These are phyloP conservation scores for Pelochelys cantorii DNA, from an alignment of 2,797 vertebrate genomes.

Conservation along the genomic window DNA sequence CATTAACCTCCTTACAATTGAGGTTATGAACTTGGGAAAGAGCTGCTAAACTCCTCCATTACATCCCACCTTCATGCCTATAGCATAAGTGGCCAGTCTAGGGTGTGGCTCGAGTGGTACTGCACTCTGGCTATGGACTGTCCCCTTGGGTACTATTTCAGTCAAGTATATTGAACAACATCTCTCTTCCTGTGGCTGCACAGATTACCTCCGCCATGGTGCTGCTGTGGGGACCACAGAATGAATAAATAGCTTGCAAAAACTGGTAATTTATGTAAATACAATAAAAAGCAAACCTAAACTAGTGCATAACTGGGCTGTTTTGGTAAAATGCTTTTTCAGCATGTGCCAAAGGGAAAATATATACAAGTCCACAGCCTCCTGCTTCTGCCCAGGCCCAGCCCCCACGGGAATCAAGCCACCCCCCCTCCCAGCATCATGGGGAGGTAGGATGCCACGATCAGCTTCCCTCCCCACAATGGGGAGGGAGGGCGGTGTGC, in stretches of 20 bases:
- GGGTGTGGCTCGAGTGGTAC: not conserved
- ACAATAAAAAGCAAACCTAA: not conserved
- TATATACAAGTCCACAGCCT: not conserved
- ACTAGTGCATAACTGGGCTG: not conserved
- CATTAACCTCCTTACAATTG: not conserved
- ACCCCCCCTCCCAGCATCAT: too few species aligned
- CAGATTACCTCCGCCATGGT: not conserved
- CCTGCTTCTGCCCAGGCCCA: too few species aligned
- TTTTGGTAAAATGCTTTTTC: not conserved
- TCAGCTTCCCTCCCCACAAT: too few species aligned
- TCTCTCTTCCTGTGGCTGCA: not conserved
- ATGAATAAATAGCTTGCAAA: not conserved
- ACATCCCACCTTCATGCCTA: not conserved
- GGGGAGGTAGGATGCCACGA: too few species aligned
- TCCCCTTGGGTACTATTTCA: not conserved
- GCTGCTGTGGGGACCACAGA: not conserved
- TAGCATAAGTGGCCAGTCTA: not conserved
- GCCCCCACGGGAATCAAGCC: too few species aligned
- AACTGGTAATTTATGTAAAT: not conserved
- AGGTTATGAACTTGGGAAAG: fast-evolving
- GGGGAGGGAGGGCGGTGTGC: too few species aligned
- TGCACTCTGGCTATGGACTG: fast-evolving
- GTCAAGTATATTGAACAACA: not conserved
- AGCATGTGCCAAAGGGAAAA: not conserved
- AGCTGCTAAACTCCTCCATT: not conserved